Conservation (phyloP, 1,140 invertebrate species). For the Bombus waltoni region DNA sequence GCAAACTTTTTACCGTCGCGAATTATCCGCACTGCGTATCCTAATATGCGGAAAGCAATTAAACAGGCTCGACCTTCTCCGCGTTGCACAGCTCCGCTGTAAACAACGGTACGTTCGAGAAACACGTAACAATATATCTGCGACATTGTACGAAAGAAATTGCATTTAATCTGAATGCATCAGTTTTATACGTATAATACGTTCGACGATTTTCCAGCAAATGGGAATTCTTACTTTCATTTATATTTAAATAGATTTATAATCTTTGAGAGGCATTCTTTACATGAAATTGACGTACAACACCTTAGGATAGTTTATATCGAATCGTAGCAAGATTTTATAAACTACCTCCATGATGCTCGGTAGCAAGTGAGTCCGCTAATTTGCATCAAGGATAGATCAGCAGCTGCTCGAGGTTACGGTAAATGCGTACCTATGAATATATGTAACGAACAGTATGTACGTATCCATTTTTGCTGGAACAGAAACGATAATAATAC, state of each 20-base stretch:
- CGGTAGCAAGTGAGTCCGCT: background rate
- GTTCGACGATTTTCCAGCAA: no score
- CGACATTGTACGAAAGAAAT: constrained; percentile 6
- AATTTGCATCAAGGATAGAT: constrained; percentile 6
- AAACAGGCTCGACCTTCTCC: constrained; percentile 9
- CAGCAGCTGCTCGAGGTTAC: constrained; percentile 10
- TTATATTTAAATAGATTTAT: no score
- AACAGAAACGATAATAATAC: background rate
- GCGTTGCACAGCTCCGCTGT: background rate
- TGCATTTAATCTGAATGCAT: background rate
- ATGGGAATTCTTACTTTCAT: no score
- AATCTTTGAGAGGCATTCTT: no score
- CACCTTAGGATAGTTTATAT: background rate
- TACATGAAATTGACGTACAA: no score
- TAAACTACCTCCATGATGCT: background rate
- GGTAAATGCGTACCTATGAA: constrained; percentile 8
- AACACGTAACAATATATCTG: background rate
- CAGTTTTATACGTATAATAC: no score
- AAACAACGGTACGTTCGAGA: background rate
- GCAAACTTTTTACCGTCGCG: background rate
- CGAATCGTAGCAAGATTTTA: background rate
- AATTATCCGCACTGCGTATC: constrained; percentile 21
- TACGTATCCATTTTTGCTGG: background rate
- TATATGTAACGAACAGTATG: background rate
- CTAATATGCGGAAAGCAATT: constrained; percentile 33